Percentiles rank a stretch among this genome's conserved stretches.
phyloP scores from a whole-genome alignment of 2,797 vertebrate genomes.

The Lepilemur ruficaudatus region DNA sequence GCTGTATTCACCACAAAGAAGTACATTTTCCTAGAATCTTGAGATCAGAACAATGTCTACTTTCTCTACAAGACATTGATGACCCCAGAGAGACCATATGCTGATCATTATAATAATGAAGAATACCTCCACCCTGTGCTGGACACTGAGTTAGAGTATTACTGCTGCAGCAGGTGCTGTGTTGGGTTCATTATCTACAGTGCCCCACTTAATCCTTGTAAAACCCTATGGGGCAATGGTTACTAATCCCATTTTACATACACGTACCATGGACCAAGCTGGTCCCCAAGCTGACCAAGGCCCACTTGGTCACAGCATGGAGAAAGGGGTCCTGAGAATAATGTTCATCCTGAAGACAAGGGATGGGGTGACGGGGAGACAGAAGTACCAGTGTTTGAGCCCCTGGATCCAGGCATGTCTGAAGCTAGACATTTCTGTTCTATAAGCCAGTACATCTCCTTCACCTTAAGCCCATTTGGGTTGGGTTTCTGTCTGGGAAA shows the following conservation, averaged over 20 bases:
- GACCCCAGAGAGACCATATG: neutral
- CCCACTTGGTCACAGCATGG: neutral
- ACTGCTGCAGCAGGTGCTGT: neutral
- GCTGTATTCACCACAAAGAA: neutral
- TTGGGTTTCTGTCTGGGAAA: neutral
- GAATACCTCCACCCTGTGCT: neutral
- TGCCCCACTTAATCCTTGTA: neutral
- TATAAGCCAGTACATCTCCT: neutral
- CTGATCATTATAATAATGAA: neutral
- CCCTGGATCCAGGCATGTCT: neutral
- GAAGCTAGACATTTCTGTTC: neutral
- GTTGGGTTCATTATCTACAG: neutral
- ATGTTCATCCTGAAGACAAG: neutral
- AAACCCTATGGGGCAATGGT: neutral
- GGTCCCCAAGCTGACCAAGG: neutral
- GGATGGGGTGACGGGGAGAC: neutral
- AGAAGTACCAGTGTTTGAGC: neutral
- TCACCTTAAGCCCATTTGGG: neutral
- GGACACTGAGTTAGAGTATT: neutral
- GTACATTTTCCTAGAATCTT: neutral
- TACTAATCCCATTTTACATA: neutral
- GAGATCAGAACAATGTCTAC: neutral
- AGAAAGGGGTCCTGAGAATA: neutral
- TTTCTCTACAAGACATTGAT: neutral
- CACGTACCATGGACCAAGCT: fast-evolving